A percentile compares a stretch with the other conserved stretches of the same genome.
Conservation (phyloP, 2,797 vertebrate genomes). For the Hoplostethus atlanticus region DNA sequence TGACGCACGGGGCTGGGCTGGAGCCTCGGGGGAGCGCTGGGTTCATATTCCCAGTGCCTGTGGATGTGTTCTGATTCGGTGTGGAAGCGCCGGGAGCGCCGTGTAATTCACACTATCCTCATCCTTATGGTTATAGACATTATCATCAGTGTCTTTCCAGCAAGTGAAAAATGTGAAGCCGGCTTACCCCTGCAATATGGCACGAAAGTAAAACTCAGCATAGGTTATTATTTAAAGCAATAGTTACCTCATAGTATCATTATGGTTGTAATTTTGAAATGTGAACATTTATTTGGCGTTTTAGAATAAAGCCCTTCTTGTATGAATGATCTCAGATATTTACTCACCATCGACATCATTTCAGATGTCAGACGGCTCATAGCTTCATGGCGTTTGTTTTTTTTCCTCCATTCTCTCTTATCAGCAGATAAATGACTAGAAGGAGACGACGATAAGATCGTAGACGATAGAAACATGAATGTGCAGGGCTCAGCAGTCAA, state of each 20-base stretch:
- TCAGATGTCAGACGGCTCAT: too few species aligned
- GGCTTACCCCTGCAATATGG: constrained; percentile 20
- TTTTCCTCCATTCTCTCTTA: constrained; percentile 39
- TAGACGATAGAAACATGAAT: constrained; percentile 39
- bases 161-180: constrained; percentile 36
- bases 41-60: constrained; percentile 67
- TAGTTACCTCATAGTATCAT: constrained; percentile 41
- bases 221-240: constrained; percentile 25
- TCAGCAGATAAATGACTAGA: constrained; percentile 34
- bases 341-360: constrained; percentile 1
- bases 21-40: constrained; percentile 55
- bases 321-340: constrained; percentile 47
- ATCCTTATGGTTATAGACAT: constrained; percentile 51
- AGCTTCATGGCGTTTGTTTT: not conserved
- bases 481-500: constrained; percentile 40
- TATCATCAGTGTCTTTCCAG: constrained; percentile 54
- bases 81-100: constrained; percentile 44
- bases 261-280: constrained; percentile 47
- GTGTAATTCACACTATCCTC: constrained; percentile 50
- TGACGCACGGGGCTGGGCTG: constrained; percentile 41
- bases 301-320: too few species aligned
- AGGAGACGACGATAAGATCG: constrained; percentile 38
- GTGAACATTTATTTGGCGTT: not conserved
- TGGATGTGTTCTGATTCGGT: constrained; percentile 61
- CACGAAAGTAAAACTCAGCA: constrained; percentile 1